Conservation (phyloP, 1,140 invertebrate genomes). For the Drosophila repleta region DNA sequence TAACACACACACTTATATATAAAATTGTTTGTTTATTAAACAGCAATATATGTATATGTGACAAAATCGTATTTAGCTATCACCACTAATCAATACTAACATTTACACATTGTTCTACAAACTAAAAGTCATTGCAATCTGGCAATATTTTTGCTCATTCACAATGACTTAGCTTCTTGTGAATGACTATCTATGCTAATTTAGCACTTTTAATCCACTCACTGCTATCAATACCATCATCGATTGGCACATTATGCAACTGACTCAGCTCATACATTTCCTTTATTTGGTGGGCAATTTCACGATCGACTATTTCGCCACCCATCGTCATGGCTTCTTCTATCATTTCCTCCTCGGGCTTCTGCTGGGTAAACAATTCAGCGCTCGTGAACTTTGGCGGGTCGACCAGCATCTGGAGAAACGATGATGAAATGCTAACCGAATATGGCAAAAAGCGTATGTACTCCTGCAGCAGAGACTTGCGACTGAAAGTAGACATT, state of each 20-base stretch:
- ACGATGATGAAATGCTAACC: slow-evolving; percentile 46
- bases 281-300: slow-evolving; percentile 65
- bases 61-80: background rate
- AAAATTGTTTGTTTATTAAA: background rate
- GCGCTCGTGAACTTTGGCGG: slow-evolving; percentile 20
- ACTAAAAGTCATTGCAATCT: background rate
- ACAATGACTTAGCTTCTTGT: background rate
- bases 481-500: slow-evolving; percentile 33
- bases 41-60: background rate
- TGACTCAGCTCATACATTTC: slow-evolving; percentile 69
- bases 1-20: no score
- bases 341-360: slow-evolving; percentile 44
- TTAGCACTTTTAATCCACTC: slow-evolving; percentile 8
- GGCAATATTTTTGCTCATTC: slow-evolving; percentile 3
- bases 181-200: slow-evolving; percentile 1
- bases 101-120: background rate
- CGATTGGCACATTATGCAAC: slow-evolving; percentile 56
- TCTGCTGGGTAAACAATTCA: slow-evolving; percentile 41
- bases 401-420: slow-evolving; percentile 58
- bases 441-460: slow-evolving; percentile 66
- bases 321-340: slow-evolving; percentile 42
- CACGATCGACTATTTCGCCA: slow-evolving; percentile 66
- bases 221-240: slow-evolving; percentile 52
- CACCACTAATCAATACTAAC: background rate
- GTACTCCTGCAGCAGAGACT: slow-evolving; percentile 68